Conservation (phyloP, 2,113 vertebrate genomes). For the Orycteropus afer region DNA sequence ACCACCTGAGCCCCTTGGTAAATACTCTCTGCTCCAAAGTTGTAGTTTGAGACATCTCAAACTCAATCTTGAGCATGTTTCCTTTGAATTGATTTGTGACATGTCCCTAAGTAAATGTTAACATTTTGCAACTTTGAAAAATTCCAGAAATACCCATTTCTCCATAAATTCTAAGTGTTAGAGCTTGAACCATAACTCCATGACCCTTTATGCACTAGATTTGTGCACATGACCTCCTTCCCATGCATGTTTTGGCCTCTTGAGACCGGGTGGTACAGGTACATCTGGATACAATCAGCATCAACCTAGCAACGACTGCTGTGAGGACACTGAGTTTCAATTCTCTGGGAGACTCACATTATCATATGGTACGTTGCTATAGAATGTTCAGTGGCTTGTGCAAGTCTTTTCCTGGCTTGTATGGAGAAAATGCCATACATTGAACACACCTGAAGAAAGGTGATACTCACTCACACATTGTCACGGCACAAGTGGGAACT, state of each 20-base stretch:
- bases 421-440: not conserved
- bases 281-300: not conserved
- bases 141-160: constrained; percentile 45
- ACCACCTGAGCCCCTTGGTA: too few relatives aligned
- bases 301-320: not conserved
- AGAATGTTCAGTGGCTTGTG: not conserved
- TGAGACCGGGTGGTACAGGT: not conserved
- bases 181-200: not conserved
- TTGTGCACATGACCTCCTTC: not conserved
- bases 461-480: not conserved
- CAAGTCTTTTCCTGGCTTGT: not conserved
- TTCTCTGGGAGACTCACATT: not conserved
- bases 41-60: constrained; percentile 33
- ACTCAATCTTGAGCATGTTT: constrained; percentile 47
- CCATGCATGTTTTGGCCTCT: not conserved
- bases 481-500: not conserved
- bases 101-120: constrained; percentile 44
- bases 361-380: not conserved
- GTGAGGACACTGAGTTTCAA: not conserved
- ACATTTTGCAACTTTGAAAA: constrained; percentile 58
- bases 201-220: not conserved
- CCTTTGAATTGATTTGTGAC: constrained; percentile 52
- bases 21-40: not conserved
- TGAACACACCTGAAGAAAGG: not conserved
- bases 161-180: constrained; percentile 25